Evolutionary conservation across 2,113 vertebrate genomes (phyloP), one percentile per base, ranked within the genome.

Genomic region (Monopterus albus): DNA sequence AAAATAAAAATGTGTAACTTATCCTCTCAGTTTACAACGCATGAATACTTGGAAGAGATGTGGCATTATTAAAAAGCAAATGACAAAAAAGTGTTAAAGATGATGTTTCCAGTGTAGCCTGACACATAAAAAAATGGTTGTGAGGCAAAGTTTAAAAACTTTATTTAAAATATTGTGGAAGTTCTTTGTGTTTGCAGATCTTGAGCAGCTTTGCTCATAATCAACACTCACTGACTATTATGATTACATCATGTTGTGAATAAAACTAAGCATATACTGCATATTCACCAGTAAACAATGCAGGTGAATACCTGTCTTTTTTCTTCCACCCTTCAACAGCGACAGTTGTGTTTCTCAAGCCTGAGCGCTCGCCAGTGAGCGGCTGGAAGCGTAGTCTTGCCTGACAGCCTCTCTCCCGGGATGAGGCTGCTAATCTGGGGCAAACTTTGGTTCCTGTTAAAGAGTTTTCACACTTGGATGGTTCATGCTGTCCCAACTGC

Each of bases 291-390:
- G 31, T 38, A 64, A 84, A 64, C 63, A 40, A 33, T 9, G 26
- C 75, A 70, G 75, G 53, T 61, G 77, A 38, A 7, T 15, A 15
- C 64, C 42, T 10, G 53, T 55, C 52, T 21, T 47, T 31, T 77
- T 49, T 55, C 65, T 39, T 43, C 70, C 76, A 38, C 26, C 58
- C 73, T 14, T 56, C 74, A 60, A 31, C 60, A 43, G 49, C 29
- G 73, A 86, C 89, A 91, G 88, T 52, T 91, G 89, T 78, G 67
- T 80, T 86, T 85, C 75, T 85, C 66, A 82, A 81, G 88, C 66
- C 85, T 86, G 86, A 91, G 83, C 61, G 55, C 10, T 45, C 38
- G 43, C n/a, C 18, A 43, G 49, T 43, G 62, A 83, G 79, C 70
- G 52, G 12, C 56, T 52, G 72, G 70, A 9, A 15, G 75, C 65